phyloP scores from a whole-genome alignment of 2,888 invertebrate species.

The Cryptops parisi region DNA sequence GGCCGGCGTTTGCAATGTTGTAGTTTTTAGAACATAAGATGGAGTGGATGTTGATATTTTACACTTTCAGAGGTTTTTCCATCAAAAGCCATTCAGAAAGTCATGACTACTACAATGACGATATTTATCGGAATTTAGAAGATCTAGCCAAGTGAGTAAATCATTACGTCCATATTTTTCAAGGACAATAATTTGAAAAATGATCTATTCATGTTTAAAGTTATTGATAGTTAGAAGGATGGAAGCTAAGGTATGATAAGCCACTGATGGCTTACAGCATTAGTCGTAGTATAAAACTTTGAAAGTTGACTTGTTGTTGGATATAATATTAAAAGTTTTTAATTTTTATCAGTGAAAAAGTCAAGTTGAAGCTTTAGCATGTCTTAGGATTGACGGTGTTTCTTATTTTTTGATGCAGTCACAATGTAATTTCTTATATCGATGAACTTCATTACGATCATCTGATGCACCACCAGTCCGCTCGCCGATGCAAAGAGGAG shows the following conservation, averaged over 20 bases:
- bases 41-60: constrained; percentile 1
- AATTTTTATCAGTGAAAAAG: neutral
- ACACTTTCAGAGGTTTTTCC: constrained; percentile 56
- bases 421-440: neutral
- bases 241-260: too few species aligned
- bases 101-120: constrained; percentile 27
- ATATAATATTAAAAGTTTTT: neutral
- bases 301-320: too few species aligned
- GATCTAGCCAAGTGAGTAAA: constrained; percentile 27
- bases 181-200: too few species aligned
- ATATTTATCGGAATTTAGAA: constrained; percentile 34
- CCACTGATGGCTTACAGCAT: too few species aligned
- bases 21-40: neutral
- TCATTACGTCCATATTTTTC: too few species aligned
- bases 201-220: too few species aligned
- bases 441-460: constrained; percentile 15
- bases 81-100: constrained; percentile 42
- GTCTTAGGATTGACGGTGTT: too few species aligned
- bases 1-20: constrained; percentile 34
- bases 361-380: neutral
- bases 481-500: constrained; percentile 40
- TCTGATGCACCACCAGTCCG: constrained; percentile 12
- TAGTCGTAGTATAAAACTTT: too few species aligned
- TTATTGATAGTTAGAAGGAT: too few species aligned
- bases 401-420: neutral